Conservation (phyloP, 2,888 invertebrate species). For the Apamea anceps region DNA sequence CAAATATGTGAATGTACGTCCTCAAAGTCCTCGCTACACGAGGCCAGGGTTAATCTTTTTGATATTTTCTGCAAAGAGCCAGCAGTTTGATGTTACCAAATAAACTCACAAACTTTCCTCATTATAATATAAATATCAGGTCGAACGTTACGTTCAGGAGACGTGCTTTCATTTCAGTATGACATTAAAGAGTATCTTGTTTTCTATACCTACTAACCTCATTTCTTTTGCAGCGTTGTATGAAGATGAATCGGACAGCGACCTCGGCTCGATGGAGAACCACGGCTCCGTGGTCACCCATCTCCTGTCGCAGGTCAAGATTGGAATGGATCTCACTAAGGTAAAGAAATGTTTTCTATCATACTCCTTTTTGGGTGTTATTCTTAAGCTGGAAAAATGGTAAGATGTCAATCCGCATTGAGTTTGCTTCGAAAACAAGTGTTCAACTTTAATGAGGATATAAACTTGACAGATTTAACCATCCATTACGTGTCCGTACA, state of each 20-base stretch:
- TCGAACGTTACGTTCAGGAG: neutral
- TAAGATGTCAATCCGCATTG: too few species aligned
- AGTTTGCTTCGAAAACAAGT: neutral
- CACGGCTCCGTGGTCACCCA: constrained; percentile 99
- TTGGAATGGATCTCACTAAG: constrained; percentile 99
- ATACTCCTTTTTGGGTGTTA: neutral
- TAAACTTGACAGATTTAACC: neutral
- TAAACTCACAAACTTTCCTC: neutral
- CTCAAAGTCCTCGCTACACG: neutral
- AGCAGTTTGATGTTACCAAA: neutral
- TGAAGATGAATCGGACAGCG: constrained; percentile 97
- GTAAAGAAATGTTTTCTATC: constrained; percentile 61
- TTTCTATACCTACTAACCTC: neutral
- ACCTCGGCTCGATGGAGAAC: constrained; percentile 97
- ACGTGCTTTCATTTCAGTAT: neutral
- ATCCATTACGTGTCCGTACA: too few species aligned
- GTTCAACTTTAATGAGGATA: neutral
- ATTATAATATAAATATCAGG: neutral
- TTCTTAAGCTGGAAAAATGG: neutral
- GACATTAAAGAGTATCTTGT: neutral
- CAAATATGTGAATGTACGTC: neutral
- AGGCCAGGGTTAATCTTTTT: neutral
- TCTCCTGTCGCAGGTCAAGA: constrained; percentile 98
- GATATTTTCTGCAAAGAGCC: neutral
- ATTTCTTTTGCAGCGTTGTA: constrained; percentile 93